A percentile compares a stretch with the other conserved stretches of the same genome.
These are phyloP conservation scores for Euzophera pinguis DNA, from an alignment of 2,888 invertebrate species.

Conservation along the genomic window DNA sequence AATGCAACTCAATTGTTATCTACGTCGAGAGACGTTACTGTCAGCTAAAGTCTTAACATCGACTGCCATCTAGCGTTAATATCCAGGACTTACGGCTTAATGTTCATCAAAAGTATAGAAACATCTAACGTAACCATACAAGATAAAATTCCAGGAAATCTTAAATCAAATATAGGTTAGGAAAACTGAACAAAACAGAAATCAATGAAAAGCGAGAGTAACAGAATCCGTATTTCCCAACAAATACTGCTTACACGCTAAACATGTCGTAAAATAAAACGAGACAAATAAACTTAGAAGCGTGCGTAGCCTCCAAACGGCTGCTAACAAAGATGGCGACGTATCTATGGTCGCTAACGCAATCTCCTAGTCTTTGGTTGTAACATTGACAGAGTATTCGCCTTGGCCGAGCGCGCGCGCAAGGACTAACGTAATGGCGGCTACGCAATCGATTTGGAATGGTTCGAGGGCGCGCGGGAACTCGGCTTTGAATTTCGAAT, in stretches of 20 bases:
- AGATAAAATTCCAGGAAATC: no score
- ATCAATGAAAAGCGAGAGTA: not conserved
- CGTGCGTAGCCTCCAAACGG: constrained; percentile 22
- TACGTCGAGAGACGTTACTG: no score
- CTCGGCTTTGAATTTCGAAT: constrained; percentile 31
- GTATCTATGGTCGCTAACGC: constrained; percentile 1
- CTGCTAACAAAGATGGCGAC: constrained; percentile 39
- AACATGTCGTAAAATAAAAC: constrained; percentile 3
- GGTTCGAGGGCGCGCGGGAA: constrained; percentile 53
- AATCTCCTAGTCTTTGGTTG: constrained; percentile 24
- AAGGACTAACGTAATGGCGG: constrained; percentile 41
- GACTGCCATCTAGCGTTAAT: no score
- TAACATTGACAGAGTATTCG: constrained; percentile 50
- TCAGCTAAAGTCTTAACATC: no score
- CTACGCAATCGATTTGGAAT: constrained; percentile 28
- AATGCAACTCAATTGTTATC: no score
- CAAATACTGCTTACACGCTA: not conserved
- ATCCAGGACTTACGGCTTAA: no score
- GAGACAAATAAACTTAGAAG: constrained; percentile 10
- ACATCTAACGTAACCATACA: no score
- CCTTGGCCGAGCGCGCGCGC: constrained; percentile 46
- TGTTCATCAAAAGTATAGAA: no score
- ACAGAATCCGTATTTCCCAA: not conserved
- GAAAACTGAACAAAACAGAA: not conserved
- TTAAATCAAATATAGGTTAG: not conserved